Conservation (phyloP, 2,797 vertebrate genomes). For the Capromys pilorides region DNA sequence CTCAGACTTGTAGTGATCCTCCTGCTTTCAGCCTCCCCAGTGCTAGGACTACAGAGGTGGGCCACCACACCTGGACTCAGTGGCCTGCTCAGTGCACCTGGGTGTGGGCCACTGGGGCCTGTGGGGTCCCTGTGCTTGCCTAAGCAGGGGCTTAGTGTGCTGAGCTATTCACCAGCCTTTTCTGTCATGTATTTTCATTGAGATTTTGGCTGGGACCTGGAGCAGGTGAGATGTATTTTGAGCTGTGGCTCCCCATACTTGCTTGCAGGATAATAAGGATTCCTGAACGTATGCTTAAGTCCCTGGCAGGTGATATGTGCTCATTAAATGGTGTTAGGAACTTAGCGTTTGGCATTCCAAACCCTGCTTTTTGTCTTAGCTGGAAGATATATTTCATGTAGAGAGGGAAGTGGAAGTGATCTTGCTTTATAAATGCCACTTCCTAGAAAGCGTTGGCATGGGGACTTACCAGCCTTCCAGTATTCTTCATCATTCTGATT, state of each 20-base stretch:
- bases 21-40: too few relatives aligned
- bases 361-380: constrained; percentile 36
- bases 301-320: constrained; percentile 16
- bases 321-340: constrained; percentile 18
- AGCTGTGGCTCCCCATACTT: not conserved
- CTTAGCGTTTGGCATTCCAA: constrained; percentile 50
- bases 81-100: too few relatives aligned
- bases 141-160: too few relatives aligned
- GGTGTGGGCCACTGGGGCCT: too few relatives aligned
- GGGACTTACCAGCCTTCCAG: constrained; percentile 7
- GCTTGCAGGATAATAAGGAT: not conserved
- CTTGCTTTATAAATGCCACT: constrained; percentile 1
- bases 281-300: not conserved
- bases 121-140: too few relatives aligned
- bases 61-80: too few relatives aligned
- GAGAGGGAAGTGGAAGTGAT: not conserved
- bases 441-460: not conserved
- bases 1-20: too few relatives aligned
- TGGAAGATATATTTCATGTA: not conserved
- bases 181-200: not conserved
- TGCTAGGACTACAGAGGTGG: too few relatives aligned
- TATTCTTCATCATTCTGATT: not conserved
- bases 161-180: too few relatives aligned
- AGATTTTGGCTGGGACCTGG: not conserved
- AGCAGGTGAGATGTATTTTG: not conserved